Base-by-base conservation (phyloP, 2,888 invertebrate genomes). In the Argynnis bischoffii region DNA sequence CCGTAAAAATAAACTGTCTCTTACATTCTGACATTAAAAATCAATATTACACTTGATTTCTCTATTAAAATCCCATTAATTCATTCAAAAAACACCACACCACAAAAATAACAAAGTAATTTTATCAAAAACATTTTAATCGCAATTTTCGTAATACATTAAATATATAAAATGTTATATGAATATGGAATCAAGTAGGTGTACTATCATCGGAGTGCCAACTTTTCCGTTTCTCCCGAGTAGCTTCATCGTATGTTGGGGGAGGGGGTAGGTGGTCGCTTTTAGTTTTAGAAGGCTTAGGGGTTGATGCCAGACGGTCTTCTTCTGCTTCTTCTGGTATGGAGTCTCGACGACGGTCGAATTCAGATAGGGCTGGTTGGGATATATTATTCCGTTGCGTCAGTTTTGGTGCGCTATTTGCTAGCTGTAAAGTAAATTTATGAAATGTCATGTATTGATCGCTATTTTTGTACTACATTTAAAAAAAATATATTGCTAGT, bases 321-420 rank as follows among this genome's bases (percentile, higher is more conserved):
- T 93, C 93, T 60, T 93, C 93, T 0, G 89, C 89, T 76, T 95
- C 95, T 77, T 95, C 95, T 0, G 94, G 94, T 66, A 95, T 95
- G n/a, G 95, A 94, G 79, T 94, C 94, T 13, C 94, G 89, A 8
- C 94, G 92, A 5, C 92, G 82, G 0, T 94, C 94, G 84, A 93
- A 94, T 76, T 94, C 92, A 8, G 94, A 92, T 26, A 94, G 92
- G 35, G 89, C 92, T 4, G 94, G 94, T 69, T 95, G 94, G 0
- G 94, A 94, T 77, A 94, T 94, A 77, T 94, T 94, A 82, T 94
- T 94, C 0, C 90, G 80, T 78, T 93, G 93, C 61, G 93, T 94
- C 70, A 95, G 84, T 81, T 95, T 95, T 47, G 95, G 95, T 13
- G 94, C 94, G 79, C 94, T 94, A 84, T 94, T 94, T 66, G 94